These are phyloP conservation scores for Psilopogon haemacephalus DNA, from an alignment of 2,113 vertebrate genomes.

Conservation along the genomic window DNA sequence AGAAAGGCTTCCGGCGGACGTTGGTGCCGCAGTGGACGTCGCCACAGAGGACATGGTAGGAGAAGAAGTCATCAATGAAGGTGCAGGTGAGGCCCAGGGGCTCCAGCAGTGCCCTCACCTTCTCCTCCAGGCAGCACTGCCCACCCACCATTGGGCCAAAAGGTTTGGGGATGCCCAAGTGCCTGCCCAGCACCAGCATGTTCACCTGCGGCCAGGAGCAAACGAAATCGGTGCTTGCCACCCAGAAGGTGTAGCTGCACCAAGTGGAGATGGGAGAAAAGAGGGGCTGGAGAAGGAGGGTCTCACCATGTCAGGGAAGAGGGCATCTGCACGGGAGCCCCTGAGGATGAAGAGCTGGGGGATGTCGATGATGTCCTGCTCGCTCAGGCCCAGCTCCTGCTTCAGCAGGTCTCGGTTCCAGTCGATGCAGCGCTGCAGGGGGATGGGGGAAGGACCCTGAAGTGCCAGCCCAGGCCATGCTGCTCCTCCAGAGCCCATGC, in stretches of 20 bases:
- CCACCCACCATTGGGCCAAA: slow-evolving; percentile 83
- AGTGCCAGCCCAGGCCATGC: background rate
- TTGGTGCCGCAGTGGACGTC: slow-evolving; percentile 93
- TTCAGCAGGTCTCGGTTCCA: slow-evolving; percentile 91
- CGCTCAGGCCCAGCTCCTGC: slow-evolving; percentile 84
- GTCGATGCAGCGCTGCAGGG: slow-evolving; percentile 88
- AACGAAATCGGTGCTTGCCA: background rate
- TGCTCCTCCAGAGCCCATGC: fast-evolving
- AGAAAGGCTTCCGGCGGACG: slow-evolving; percentile 78
- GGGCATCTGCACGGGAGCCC: slow-evolving; percentile 67
- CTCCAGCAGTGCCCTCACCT: slow-evolving; percentile 78
- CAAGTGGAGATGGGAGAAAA: background rate
- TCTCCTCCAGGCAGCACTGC: slow-evolving; percentile 81
- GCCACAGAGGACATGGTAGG: slow-evolving; percentile 72
- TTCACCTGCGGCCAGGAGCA: slow-evolving; percentile 78
- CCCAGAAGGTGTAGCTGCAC: background rate
- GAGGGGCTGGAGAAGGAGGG: too few species aligned
- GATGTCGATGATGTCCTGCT: slow-evolving; percentile 87
- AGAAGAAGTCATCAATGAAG: slow-evolving; percentile 82
- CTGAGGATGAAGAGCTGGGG: slow-evolving; percentile 82
- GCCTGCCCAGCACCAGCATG: slow-evolving; percentile 86
- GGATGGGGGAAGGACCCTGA: background rate
- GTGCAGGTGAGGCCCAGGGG: slow-evolving; percentile 81
- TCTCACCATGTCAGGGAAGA: slow-evolving; percentile 89
- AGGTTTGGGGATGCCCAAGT: slow-evolving; percentile 89